Base-by-base conservation (phyloP, 2,113 vertebrate genomes). In the Mormyrus lacerda region DNA sequence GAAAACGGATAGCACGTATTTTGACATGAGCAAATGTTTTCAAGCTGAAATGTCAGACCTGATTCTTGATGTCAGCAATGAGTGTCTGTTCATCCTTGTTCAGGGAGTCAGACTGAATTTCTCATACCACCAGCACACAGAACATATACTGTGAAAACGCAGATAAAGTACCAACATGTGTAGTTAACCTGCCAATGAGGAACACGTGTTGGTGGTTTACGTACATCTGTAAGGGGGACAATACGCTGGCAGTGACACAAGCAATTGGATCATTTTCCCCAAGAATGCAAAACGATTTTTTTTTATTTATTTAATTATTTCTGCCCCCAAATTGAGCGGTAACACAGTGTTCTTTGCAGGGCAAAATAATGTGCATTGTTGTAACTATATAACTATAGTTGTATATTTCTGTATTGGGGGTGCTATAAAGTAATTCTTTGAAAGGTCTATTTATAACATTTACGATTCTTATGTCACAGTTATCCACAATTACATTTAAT, bases 251-350 rank as follows among this genome's bases (percentile, higher is more conserved):
- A 79, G 69, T 21, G 31, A 89, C 88, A 89, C 6, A 76, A 89
- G 88, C 88, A 82, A 83, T 82, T 82, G 53, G 85, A 90, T 83
- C 86, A 47, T 44, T 83, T 88, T 90, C 87, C 87, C 73, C 73
- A 88, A 87, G 86, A 87, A 90, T 88, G 73, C 45, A 83, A 88
- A 82, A 76, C 15, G 73, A 42, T 58, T 83, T 55, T 55, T 51
- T 84, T 51, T 50, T 76, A n/a, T 84, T 48, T 21, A 87, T 82
- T 42, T 44, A 7, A 61, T 83, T 88, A 58, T 82, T 83, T 61
- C 65, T 53, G 42, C 87, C 73, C 87, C 73, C 73, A 90, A 90
- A 88, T 31, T 87, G 86, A 88, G 87, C 45, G 31, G 76, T 45
- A 65, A 84, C 44, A 17, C 87, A 90, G 51, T n/a, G 2, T 21